Conservation (phyloP, 2,113 vertebrate species). For the Corythaixoides concolor region DNA sequence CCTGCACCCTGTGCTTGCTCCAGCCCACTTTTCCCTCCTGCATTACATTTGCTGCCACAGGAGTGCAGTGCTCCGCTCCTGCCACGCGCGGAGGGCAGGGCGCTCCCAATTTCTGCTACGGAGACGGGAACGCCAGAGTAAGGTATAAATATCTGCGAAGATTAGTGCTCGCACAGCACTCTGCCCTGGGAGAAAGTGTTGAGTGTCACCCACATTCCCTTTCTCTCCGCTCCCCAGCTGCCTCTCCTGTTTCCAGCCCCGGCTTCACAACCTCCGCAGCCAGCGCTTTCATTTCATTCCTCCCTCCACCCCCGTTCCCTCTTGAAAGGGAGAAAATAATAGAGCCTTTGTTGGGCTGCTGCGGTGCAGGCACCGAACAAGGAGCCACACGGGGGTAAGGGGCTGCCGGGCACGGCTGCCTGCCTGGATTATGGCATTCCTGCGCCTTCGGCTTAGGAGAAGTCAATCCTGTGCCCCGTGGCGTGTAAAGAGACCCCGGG, state of each 20-base stretch:
- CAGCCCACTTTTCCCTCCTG: background rate
- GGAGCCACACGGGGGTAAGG: background rate
- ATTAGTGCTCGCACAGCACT: background rate
- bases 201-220: background rate
- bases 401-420: background rate
- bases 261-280: background rate
- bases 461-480: background rate
- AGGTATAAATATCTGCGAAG: background rate
- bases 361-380: background rate
- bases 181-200: background rate
- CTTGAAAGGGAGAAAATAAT: constrained; percentile 39
- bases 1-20: background rate
- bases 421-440: constrained; percentile 51
- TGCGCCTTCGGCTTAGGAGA: background rate
- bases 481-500: background rate
- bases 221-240: background rate
- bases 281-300: constrained; percentile 19
- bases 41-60: background rate
- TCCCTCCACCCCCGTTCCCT: background rate
- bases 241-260: background rate
- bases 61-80: rapidly evolving
- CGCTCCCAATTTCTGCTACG: rapidly evolving
- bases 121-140: background rate
- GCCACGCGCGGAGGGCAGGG: background rate
- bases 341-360: constrained; percentile 38